Conservation (phyloP, 2,888 invertebrate species). For the Aethes cnicana region DNA sequence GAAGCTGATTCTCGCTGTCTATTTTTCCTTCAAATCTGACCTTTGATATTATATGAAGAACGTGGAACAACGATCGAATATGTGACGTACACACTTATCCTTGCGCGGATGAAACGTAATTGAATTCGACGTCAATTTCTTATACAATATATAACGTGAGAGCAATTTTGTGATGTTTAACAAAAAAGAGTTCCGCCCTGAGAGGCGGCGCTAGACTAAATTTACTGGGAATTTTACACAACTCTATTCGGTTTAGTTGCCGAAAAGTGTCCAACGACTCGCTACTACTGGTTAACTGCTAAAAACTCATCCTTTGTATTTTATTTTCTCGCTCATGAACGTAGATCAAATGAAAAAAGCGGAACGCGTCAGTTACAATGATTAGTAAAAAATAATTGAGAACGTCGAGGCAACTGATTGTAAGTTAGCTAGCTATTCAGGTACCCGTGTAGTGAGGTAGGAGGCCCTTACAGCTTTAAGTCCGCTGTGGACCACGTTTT, state of each 20-base stretch:
- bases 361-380: not conserved
- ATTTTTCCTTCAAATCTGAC: conserved; percentile 3
- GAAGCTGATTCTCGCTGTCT: conserved; percentile 20
- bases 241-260: conserved; percentile 40
- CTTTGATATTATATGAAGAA: conserved; percentile 4
- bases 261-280: conserved; percentile 39
- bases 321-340: conserved; percentile 35
- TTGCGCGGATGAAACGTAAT: conserved; percentile 17
- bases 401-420: too few relatives aligned
- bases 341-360: not conserved
- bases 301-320: not conserved
- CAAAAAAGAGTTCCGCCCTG: conserved; percentile 22
- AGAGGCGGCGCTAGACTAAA: conserved; percentile 41
- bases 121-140: conserved; percentile 25
- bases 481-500: too few relatives aligned
- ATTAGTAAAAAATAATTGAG: not conserved
- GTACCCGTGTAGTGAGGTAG: too few relatives aligned
- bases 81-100: conserved; percentile 12
- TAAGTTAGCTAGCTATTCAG: too few relatives aligned
- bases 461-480: too few relatives aligned
- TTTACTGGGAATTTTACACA: conserved; percentile 45
- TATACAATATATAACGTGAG: conserved; percentile 7
- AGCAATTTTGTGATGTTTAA: conserved; percentile 18
- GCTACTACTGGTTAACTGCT: not conserved
- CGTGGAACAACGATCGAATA: conserved; percentile 6